Conservation (phyloP, 2,797 vertebrate species). For the Enteromius thamalakanensis region DNA sequence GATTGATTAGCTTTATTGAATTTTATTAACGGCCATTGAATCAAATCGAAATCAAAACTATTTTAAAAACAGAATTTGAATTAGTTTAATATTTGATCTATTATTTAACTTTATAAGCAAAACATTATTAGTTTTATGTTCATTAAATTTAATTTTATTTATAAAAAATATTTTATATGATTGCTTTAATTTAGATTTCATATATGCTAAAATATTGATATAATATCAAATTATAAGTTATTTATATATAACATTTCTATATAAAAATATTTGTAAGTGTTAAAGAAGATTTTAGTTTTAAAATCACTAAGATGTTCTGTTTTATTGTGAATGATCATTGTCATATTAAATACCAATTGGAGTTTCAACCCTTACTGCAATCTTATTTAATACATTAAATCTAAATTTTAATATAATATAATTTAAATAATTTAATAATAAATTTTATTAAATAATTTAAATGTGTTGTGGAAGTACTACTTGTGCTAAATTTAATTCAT, state of each 20-base stretch:
- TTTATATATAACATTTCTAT: neutral
- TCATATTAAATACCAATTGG: neutral
- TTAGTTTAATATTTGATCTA: neutral
- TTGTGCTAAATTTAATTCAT: too few species aligned
- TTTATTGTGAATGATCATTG: neutral
- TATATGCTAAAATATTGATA: neutral
- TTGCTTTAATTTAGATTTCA: too few species aligned
- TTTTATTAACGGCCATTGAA: neutral
- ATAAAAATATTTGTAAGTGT: neutral
- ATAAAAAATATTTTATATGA: neutral
- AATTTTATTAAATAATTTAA: too few species aligned
- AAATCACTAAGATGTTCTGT: neutral
- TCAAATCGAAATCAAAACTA: neutral
- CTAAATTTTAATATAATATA: too few species aligned
- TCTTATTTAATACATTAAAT: too few species aligned
- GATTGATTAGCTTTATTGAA: neutral
- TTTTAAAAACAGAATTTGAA: neutral
- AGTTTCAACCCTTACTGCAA: too few species aligned
- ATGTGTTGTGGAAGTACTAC: too few species aligned
- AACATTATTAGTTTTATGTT: neutral
- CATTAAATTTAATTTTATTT: neutral
- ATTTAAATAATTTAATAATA: too few species aligned
- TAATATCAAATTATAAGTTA: neutral
- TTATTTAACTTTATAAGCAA: neutral
- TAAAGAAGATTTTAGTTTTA: neutral